Conservation (phyloP, 1,140 invertebrate genomes). For the Hylaeus volcanicus region DNA sequence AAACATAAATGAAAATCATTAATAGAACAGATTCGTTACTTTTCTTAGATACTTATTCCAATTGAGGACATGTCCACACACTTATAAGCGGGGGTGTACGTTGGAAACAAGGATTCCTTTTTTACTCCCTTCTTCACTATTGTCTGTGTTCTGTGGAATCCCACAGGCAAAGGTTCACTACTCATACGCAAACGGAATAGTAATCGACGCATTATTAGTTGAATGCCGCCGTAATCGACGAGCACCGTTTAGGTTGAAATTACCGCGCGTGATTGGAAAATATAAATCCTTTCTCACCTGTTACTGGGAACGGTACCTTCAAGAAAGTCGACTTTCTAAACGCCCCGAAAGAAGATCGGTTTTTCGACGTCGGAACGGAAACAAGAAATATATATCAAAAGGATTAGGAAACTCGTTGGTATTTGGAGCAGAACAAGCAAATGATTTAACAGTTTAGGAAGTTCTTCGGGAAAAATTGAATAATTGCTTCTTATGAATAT, state of each 20-base stretch:
- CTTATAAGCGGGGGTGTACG: too few relatives aligned
- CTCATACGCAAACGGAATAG: conserved; percentile 8
- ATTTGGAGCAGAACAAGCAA: too few relatives aligned
- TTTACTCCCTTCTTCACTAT: neutral
- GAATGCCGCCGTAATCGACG: conserved; percentile 30
- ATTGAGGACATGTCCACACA: too few relatives aligned
- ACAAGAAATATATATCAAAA: neutral
- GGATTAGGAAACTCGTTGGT: too few relatives aligned
- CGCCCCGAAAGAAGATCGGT: neutral
- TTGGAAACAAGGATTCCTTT: neutral
- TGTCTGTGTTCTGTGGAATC: too few relatives aligned
- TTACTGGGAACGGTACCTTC: neutral
- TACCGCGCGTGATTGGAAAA: conserved; percentile 33
- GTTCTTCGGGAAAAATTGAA: too few relatives aligned
- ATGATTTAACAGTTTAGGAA: too few relatives aligned
- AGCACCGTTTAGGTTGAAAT: conserved; percentile 38
- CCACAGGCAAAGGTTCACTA: neutral
- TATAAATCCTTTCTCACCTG: neutral
- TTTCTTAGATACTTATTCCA: too few relatives aligned
- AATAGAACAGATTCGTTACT: too few relatives aligned
- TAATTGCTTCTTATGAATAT: too few relatives aligned
- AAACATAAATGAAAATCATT: too few relatives aligned
- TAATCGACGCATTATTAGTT: conserved; percentile 36
- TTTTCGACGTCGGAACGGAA: neutral
- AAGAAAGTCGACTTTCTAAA: conserved; percentile 24